Evolutionary conservation across 2,113 vertebrate genomes (phyloP).

Genomic region (Mesocricetus auratus): DNA sequence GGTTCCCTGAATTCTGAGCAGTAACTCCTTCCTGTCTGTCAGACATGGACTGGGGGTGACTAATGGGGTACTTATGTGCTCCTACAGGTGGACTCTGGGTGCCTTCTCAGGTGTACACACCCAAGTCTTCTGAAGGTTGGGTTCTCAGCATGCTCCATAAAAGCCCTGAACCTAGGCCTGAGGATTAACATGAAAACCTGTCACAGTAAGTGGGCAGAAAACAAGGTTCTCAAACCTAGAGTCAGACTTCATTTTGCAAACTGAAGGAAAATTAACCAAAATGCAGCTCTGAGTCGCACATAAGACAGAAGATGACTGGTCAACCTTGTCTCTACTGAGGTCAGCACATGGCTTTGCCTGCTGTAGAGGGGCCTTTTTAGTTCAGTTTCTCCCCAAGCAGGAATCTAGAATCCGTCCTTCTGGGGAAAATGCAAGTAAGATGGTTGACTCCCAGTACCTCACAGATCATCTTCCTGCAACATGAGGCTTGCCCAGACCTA

Average conservation of each 20-base stretch:
- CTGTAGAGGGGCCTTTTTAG: background rate
- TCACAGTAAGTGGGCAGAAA: background rate
- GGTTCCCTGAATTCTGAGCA: background rate
- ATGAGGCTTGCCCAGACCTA: background rate
- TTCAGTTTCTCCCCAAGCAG: background rate
- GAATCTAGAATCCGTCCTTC: background rate
- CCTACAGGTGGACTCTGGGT: background rate
- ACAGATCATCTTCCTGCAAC: conserved; percentile 53
- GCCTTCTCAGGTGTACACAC: background rate
- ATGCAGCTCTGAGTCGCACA: background rate
- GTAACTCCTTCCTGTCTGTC: background rate
- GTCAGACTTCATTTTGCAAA: background rate
- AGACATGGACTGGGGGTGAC: background rate
- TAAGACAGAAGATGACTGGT: background rate
- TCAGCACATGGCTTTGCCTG: background rate
- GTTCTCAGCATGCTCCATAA: background rate
- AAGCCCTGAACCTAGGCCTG: background rate
- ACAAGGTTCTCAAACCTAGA: background rate
- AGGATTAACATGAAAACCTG: background rate
- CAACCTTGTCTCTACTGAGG: background rate
- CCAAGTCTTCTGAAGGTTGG: background rate
- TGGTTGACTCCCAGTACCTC: background rate
- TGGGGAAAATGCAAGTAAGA: background rate
- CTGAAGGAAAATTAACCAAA: background rate
- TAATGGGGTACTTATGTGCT: background rate